Percentiles rank a stretch among this genome's conserved stretches.
Evolutionary conservation across 2,888 invertebrate genomes (phyloP).

Genomic region (Caenorhabditis macrosperma): DNA sequence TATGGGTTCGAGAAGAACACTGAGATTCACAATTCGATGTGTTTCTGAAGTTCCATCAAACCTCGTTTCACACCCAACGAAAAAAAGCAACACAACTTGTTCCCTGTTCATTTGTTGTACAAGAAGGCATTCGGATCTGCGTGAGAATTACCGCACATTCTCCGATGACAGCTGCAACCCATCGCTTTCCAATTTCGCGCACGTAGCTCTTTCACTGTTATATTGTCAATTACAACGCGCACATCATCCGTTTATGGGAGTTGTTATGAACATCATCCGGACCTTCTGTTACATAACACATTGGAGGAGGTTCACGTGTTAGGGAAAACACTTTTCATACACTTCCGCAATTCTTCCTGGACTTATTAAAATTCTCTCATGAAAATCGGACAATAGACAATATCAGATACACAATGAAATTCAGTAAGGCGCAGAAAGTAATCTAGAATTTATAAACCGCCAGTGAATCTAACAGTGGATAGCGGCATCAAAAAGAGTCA

Average conservation of each 20-base stretch:
- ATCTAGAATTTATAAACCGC: slow-evolving; percentile 37
- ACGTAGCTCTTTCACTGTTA: slow-evolving; percentile 24
- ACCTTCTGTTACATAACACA: slow-evolving; percentile 27
- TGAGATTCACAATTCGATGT: no score
- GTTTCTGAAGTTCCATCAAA: no score
- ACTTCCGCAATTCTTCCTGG: no score
- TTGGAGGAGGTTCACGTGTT: neutral
- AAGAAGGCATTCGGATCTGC: neutral
- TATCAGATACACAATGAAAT: no score
- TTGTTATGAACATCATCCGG: slow-evolving; percentile 34
- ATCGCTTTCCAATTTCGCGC: slow-evolving; percentile 51
- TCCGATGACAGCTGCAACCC: slow-evolving; percentile 50
- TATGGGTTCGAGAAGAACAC: no score
- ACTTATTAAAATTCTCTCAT: no score
- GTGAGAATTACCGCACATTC: slow-evolving; percentile 55
- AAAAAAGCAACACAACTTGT: no score
- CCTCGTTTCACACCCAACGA: no score
- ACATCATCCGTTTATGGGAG: slow-evolving; percentile 53
- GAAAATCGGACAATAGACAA: no score
- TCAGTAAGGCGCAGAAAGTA: no score
- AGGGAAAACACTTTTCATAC: neutral
- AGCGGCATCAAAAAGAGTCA: neutral
- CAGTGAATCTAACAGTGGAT: slow-evolving; percentile 42
- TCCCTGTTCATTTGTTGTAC: slow-evolving; percentile 3
- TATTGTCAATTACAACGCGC: slow-evolving; percentile 54